Evolutionary conservation across 2,888 invertebrate species (phyloP).

Genomic region (Suillia variegata): DNA sequence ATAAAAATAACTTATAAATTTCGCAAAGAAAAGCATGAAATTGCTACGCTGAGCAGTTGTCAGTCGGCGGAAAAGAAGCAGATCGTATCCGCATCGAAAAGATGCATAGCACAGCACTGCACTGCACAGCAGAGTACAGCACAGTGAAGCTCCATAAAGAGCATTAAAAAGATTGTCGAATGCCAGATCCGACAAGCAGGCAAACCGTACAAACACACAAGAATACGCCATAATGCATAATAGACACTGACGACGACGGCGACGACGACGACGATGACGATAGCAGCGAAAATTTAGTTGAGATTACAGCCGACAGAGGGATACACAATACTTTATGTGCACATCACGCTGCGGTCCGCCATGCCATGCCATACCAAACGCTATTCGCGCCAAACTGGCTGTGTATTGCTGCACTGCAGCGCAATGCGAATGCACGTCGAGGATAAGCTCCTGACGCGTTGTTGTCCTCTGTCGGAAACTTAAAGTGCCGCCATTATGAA

Average conservation of each 20-base stretch:
- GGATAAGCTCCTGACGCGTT: conserved; percentile 36
- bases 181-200: conserved; percentile 15
- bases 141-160: no score
- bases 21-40: conserved; percentile 20
- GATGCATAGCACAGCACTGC: conserved; percentile 6
- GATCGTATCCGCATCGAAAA: conserved; percentile 32
- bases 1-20: conserved; percentile 22
- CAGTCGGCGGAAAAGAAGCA: no score
- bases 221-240: conserved; percentile 5
- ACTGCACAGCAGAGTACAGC: no score
- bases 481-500: conserved; percentile 48
- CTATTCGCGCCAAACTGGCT: no score
- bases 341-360: conserved; percentile 30
- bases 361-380: conserved; percentile 6
- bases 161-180: conserved; percentile 13
- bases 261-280: background rate
- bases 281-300: conserved; percentile 12
- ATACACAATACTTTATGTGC: no score
- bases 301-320: no score
- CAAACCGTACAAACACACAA: no score
- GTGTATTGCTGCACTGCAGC: conserved; percentile 20
- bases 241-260: background rate
- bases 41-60: conserved; percentile 14
- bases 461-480: no score
- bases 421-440: conserved; percentile 34